phyloP scores from a whole-genome alignment of 2,797 vertebrate genomes.

The Lutjanus argentimaculatus region DNA sequence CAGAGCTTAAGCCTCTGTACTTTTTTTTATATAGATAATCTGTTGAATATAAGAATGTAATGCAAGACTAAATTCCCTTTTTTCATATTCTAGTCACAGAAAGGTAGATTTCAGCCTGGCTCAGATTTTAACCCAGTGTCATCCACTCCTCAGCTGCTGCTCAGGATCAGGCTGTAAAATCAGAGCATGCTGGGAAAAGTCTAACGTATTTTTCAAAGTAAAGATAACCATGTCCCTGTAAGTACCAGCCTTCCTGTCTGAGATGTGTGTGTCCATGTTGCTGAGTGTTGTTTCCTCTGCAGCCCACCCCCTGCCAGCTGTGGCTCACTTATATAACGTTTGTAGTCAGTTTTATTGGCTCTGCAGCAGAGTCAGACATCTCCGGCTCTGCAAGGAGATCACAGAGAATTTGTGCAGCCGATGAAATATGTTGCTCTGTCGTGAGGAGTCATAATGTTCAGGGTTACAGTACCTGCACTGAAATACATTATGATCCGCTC shows the following conservation, averaged over 20 bases:
- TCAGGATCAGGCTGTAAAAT: constrained; percentile 9
- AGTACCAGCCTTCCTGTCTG: constrained; percentile 8
- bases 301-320: constrained; percentile 43
- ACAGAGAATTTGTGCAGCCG: constrained; percentile 24
- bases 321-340: constrained; percentile 50
- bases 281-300: constrained; percentile 32
- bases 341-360: constrained; percentile 44
- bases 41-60: neutral
- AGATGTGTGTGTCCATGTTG: constrained; percentile 1
- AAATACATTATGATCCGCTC: constrained; percentile 28
- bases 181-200: constrained; percentile 30
- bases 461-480: constrained; percentile 38
- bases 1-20: neutral
- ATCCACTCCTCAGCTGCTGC: neutral
- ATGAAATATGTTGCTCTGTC: constrained; percentile 45
- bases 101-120: neutral
- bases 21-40: neutral
- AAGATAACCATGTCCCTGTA: constrained; percentile 20
- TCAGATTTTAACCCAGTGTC: neutral
- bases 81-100: neutral
- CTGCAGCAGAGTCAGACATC: constrained; percentile 46
- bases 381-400: constrained; percentile 34
- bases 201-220: constrained; percentile 35
- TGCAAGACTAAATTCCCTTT: neutral
- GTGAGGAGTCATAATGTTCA: constrained; percentile 24